Evolutionary conservation across 2,113 vertebrate species (phyloP), one percentile per base, ranked within the genome.

Genomic region (Isurus oxyrinchus): DNA sequence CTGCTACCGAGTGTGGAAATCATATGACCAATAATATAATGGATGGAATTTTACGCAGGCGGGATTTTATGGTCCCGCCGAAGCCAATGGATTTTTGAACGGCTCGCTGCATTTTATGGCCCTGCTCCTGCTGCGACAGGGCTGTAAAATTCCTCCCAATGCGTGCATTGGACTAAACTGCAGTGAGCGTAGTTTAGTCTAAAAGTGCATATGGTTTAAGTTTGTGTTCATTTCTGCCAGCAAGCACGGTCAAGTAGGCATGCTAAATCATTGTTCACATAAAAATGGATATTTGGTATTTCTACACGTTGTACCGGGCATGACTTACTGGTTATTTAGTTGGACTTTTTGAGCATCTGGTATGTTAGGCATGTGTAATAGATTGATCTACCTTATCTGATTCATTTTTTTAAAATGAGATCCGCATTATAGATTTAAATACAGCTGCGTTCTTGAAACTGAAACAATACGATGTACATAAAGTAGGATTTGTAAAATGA

Each of bases 381-480:
- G n/a, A 63, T 63, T 61, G 19, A 31, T 63, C 90, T 63, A 55
- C 44, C 11, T 53, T 72, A 72, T 23, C 25, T 72, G 25, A 7
- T 72, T 72, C 13, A 66, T 13, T 49, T 95, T 53, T 79, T 44
- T 27, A 27, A 27, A 95, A 95, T 76, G 27, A 55, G 76, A 72
- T 76, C 66, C 31, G 66, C 11, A 53, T 72, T 95, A 25, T 55
- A 76, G 44, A 95, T 95, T 95, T 55, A 76, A 76, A 72, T 95
- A 72, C 67, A 95, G 94, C 67, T 67, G 31, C 35, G 31, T 95
- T 55, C 67, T 95, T 72, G 94, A 53, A 95, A 95, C 53, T 72
- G 10, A 95, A 31, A 53, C 55, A 40, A 19, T 72, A 72, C 25
- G 66, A 3, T 95, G 66, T 55, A 55, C 40, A 95, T 95, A 66